phyloP scores from a whole-genome alignment of 2,797 vertebrate genomes.

The Aldrovandia affinis region DNA sequence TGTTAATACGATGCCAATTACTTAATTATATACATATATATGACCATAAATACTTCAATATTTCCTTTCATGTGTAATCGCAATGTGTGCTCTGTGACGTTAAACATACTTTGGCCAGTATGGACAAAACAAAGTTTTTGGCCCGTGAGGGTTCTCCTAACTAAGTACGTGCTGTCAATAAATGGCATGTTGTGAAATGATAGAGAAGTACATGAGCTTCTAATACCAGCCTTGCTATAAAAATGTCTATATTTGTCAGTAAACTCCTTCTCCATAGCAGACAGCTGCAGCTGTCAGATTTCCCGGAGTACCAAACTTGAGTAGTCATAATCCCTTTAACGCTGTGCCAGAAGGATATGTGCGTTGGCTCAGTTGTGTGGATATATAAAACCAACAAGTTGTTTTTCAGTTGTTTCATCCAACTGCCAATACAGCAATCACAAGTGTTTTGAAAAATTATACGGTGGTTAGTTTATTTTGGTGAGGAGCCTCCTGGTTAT shows the following conservation, averaged over 20 bases:
- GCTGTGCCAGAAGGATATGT: neutral
- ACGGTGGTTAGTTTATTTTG: constrained; percentile 6
- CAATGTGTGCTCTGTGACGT: neutral
- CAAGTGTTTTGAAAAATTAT: constrained; percentile 13
- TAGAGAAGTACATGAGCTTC: neutral
- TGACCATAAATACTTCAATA: neutral
- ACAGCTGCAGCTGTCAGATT: neutral
- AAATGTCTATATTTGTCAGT: constrained; percentile 33
- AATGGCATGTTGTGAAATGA: constrained; percentile 11
- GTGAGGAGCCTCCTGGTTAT: neutral
- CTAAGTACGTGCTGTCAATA: neutral
- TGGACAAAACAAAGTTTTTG: neutral
- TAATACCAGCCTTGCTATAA: constrained; percentile 34
- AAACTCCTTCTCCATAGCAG: neutral
- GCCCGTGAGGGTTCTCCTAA: neutral
- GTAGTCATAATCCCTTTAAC: neutral
- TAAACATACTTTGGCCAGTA: neutral
- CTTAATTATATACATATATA: neutral
- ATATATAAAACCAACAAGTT: neutral
- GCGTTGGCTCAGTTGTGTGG: neutral
- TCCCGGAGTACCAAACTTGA: neutral
- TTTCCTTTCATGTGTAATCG: neutral
- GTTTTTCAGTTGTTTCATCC: constrained; percentile 3
- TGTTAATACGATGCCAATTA: neutral
- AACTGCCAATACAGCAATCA: constrained; percentile 12